Base-by-base conservation (phyloP, 2,888 invertebrate species). In the Gnatocerus cornutus region DNA sequence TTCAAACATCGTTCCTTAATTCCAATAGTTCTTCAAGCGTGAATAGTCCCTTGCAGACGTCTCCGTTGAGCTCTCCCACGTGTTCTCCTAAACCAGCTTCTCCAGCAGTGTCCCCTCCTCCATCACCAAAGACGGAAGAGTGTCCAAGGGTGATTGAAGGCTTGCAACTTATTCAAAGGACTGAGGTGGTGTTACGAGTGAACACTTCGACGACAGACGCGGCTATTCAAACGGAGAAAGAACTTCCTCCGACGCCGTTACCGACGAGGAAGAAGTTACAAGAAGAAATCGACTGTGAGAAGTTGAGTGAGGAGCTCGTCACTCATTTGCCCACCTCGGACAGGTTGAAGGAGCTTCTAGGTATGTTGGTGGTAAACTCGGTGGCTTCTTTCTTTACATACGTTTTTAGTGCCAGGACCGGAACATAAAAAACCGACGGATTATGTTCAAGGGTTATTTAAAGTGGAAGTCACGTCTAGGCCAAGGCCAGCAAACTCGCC, bases 211-310 rank as follows among this genome's bases (percentile, higher is more conserved):
- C 90, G 9, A 88, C 86, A 48, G 91, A 91, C 80, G 89, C 89
- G 9, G 76, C 84, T 4, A 83, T 84, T n/a, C 84, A 85, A 76
- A 85, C 85, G 8, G 85, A 85, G 73, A 82, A 82, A 73, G 82
- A 84, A 74, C 41, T 83, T 62, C 80, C 82, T 1, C 80, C 81
- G 2, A 84, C 86, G 74, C 86, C 88, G 45, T 83, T 88, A 13
- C 84, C 85, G 39, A 86, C 87, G 0, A 87, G 91, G 71, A 89
- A 88, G 78, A 90, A 90, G 75, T 86, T 89, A 46, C 89, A 90
- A 74, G 93, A 94, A 81, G 94, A 94, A 84, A 88, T 93, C 75
- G 93, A 93, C 77, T 94, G 93, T 85, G 94, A 94, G 80, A 87
- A 90, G 77, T 86, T 93, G 72, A 89, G 90, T 46, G 85, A 88